phyloP scores from a whole-genome alignment of 2,113 vertebrate genomes.

The Leucoraja erinaceus region DNA sequence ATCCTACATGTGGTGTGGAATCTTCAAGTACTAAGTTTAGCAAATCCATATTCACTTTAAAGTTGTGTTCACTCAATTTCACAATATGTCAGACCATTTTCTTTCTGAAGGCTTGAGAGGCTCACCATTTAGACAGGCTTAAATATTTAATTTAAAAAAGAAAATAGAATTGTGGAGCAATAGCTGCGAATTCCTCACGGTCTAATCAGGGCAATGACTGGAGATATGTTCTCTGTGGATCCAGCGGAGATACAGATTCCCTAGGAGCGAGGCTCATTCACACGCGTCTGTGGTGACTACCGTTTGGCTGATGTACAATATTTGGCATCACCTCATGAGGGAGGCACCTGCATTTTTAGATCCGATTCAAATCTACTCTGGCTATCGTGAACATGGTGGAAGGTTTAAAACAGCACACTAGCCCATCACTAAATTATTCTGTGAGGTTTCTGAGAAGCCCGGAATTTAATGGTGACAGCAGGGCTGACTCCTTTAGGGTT shows the following conservation, averaged over 20 bases:
- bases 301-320: not conserved
- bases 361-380: not conserved
- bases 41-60: not conserved
- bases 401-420: not conserved
- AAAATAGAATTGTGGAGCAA: not conserved
- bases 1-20: not conserved
- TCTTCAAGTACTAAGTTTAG: not conserved
- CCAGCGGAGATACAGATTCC: not conserved
- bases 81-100: not conserved
- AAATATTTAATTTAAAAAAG: slow-evolving; percentile 7
- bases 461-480: not conserved
- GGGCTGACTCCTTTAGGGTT: not conserved
- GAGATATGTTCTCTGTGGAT: slow-evolving; percentile 7
- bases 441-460: too few species aligned
- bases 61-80: not conserved
- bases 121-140: slow-evolving; percentile 14
- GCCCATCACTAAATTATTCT: not conserved
- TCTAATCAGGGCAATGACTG: not conserved
- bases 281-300: not conserved
- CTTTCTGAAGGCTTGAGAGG: not conserved
- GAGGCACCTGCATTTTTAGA: not conserved
- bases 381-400: not conserved
- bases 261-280: too few species aligned
- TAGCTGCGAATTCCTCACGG: slow-evolving; percentile 7
- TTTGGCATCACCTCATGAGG: not conserved